Evolutionary conservation across 2,888 invertebrate genomes (phyloP).

Genomic region (Sphaeridia pumilis): DNA sequence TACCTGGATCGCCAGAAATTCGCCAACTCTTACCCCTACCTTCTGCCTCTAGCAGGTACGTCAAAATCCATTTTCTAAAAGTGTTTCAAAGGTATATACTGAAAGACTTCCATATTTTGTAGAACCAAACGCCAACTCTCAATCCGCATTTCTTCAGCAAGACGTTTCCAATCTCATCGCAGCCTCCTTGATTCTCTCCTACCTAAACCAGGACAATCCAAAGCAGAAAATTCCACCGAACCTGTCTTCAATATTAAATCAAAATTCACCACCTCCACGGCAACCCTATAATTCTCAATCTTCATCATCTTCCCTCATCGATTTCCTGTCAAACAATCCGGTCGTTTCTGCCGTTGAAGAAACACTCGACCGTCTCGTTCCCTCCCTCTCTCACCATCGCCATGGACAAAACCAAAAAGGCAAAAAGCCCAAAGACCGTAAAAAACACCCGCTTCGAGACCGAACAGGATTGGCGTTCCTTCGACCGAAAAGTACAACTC

Average conservation of each 20-base stretch:
- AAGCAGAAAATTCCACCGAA: neutral
- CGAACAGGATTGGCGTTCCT: no score
- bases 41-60: neutral
- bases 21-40: neutral
- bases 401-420: neutral
- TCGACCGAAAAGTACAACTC: no score
- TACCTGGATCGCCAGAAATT: slow-evolving; percentile 3
- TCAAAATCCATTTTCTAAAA: no score
- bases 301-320: neutral
- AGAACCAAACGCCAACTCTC: neutral
- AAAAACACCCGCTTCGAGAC: neutral
- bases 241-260: neutral
- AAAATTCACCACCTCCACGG: neutral
- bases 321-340: neutral
- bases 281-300: neutral
- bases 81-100: no score
- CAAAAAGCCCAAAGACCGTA: neutral
- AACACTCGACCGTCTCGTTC: neutral
- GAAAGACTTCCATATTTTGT: no score
- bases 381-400: neutral
- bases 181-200: slow-evolving; percentile 7
- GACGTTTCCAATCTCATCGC: slow-evolving; percentile 9
- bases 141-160: neutral
- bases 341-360: no score
- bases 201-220: slow-evolving; percentile 1